These are phyloP conservation scores for Drosophila peninsularis DNA, from an alignment of 2,888 invertebrate species.

Conservation along the genomic window DNA sequence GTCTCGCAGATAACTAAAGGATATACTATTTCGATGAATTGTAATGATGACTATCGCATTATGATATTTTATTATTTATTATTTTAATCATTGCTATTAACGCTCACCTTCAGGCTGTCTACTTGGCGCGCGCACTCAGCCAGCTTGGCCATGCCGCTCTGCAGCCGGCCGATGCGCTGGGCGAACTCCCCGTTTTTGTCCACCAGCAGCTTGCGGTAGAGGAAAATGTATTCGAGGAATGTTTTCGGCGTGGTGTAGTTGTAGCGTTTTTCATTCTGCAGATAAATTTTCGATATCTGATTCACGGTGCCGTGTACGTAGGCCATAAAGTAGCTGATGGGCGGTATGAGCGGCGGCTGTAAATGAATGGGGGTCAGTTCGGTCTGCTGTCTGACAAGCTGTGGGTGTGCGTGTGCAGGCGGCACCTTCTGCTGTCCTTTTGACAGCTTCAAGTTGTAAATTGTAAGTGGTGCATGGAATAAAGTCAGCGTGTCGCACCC, in stretches of 20 bases:
- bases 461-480: slow-evolving; percentile 55
- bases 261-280: slow-evolving; percentile 94
- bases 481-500: slow-evolving; percentile 59
- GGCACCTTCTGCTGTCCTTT: slow-evolving; percentile 41
- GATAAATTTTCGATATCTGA: slow-evolving; percentile 92
- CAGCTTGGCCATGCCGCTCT: slow-evolving; percentile 95
- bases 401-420: slow-evolving; percentile 13
- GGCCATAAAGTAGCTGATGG: slow-evolving; percentile 96
- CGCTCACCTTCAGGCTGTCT: slow-evolving; percentile 91
- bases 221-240: slow-evolving; percentile 96
- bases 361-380: slow-evolving; percentile 49
- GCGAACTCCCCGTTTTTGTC: slow-evolving; percentile 89
- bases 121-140: slow-evolving; percentile 94
- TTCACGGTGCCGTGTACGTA: slow-evolving; percentile 96
- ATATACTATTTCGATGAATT: too few relatives aligned
- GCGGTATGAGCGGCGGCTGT: slow-evolving; percentile 87
- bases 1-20: too few relatives aligned
- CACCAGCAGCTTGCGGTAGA: slow-evolving; percentile 91
- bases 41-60: too few relatives aligned
- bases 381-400: slow-evolving; percentile 13
- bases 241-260: slow-evolving; percentile 99
- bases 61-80: too few relatives aligned
- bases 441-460: slow-evolving; percentile 65
- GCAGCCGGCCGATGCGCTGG: slow-evolving; percentile 91
- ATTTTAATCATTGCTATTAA: too few relatives aligned